Base-by-base conservation (phyloP, 1,140 invertebrate species). In the Choristoneura fumiferana region DNA sequence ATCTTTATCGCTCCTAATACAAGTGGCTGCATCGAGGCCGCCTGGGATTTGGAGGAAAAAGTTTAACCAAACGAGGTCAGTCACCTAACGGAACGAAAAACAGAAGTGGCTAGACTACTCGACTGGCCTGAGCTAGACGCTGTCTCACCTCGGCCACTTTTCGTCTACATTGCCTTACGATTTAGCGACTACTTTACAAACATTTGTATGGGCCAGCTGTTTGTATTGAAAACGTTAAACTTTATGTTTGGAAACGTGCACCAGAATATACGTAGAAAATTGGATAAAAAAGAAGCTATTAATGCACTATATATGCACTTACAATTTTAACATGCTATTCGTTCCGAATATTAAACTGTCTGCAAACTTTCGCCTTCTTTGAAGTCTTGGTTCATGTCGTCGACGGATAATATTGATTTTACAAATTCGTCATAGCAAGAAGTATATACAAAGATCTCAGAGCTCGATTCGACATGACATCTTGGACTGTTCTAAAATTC, bases 331-430 rank as follows among this genome's bases (percentile, higher is more conserved):
- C 22, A 29, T 29, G 2, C 22, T 3, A 29, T 29, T 29, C 22
- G 40, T 17, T 45, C 18, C 22, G 22, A 49, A 49, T 49, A n/a
- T 18, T 49, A 49, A 29, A 29, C 12, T 10, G 40, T 3, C 40
- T 29, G 12, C 22, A 29, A 29, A 29, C 18, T 49, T 49, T 49
- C 43, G 18, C 43, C 22, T 49, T 22, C 17, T 1, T 49, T 18
- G 5, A 45, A 45, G 18, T 12, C 2, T 49, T 18, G 18, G 10
- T 6, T 22, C 14, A n/a, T 49, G 9, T 13, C 18, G 18, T 29
- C 4, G 18, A n/a, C n/a, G n/a, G n/a, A 6, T n/a, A 33, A n/a
- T 49, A 49, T 49, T 49, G 43, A 49, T 49, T 49, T 49, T 49
- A 49, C 43, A 49, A 12, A 49, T 22, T 3, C 43, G 12, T 13